Conservation (phyloP, 2,797 vertebrate genomes). For the Darevskia nairensis region DNA sequence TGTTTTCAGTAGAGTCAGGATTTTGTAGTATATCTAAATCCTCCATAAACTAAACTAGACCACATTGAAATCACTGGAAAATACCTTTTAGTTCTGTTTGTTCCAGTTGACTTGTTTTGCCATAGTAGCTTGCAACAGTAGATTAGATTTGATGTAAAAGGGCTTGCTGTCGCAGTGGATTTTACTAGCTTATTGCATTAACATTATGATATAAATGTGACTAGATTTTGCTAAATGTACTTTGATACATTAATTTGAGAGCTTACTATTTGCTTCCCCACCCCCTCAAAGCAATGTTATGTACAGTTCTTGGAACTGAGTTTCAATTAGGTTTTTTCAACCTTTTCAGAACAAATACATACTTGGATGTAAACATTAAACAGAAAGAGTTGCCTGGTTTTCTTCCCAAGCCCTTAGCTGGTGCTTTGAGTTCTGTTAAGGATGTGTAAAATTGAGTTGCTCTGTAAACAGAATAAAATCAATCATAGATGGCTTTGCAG, state of each 20-base stretch:
- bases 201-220: constrained; percentile 7
- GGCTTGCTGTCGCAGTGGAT: background rate
- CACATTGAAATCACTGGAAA: background rate
- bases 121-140: background rate
- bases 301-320: constrained; percentile 32
- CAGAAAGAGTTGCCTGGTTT: constrained; percentile 52
- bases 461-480: constrained; percentile 33
- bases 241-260: constrained; percentile 22
- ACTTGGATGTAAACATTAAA: constrained; percentile 58
- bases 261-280: constrained; percentile 1
- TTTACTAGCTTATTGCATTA: constrained; percentile 12
- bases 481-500: constrained; percentile 27
- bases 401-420: constrained; percentile 46
- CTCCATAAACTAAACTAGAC: background rate
- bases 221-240: background rate
- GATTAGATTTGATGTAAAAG: background rate
- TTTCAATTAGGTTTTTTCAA: constrained; percentile 61
- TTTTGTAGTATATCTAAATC: background rate
- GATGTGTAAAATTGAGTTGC: constrained; percentile 41
- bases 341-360: constrained; percentile 39
- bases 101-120: background rate
- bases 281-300: constrained; percentile 3
- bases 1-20: background rate
- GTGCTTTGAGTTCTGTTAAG: constrained; percentile 44
- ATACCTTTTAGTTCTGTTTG: background rate